Base-by-base conservation (phyloP, 2,888 invertebrate species). In the Latheticus oryzae region DNA sequence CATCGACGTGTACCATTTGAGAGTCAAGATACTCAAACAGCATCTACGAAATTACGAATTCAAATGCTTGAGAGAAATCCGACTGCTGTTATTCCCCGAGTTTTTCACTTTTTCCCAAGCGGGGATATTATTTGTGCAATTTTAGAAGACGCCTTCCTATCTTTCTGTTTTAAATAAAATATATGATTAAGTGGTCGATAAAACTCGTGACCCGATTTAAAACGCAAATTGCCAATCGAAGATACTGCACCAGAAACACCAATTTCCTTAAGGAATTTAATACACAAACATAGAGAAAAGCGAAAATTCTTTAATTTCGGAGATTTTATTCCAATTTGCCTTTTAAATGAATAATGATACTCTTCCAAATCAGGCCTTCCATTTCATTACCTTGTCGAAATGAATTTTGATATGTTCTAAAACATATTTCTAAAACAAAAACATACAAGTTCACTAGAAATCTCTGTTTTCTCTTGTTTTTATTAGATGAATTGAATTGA, bases 41-140 rank as follows among this genome's bases (percentile, higher is more conserved):
- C 50, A 50, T 50, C 38, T 38, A 23, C 38, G 30, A 38, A 50
- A 50, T 50, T 50, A 50, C 50, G 38, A 50, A 50, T 50, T 50
- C 50, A 37, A 35, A 33, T 33, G 33, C 13, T 21, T 30, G 47
- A 47, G 47, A 47, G 33, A 24, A 33, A 47, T 47, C 24, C 33
- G 35, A 47, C 33, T 35, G n/a, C 12, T 47, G 43, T 45, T 43
- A 43, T 43, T 43, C 15, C 17, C 43, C 16, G 17, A 43, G 43
- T 28, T 43, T 43, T 30, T 26, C 17, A 17, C 4, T 43, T 43
- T 43, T 43, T 43, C 28, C 7, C 16, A 4, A 37, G 19, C 37
- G 19, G 13, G 4, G 15, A n/a, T 12, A 16, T 28, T 38, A 38
- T 38, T 42, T 26, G 26, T 26, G 28, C 26, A 42, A 42, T 42